These are phyloP conservation scores for Sparidentex hasta DNA, from an alignment of 2,797 vertebrate genomes.

Conservation along the genomic window DNA sequence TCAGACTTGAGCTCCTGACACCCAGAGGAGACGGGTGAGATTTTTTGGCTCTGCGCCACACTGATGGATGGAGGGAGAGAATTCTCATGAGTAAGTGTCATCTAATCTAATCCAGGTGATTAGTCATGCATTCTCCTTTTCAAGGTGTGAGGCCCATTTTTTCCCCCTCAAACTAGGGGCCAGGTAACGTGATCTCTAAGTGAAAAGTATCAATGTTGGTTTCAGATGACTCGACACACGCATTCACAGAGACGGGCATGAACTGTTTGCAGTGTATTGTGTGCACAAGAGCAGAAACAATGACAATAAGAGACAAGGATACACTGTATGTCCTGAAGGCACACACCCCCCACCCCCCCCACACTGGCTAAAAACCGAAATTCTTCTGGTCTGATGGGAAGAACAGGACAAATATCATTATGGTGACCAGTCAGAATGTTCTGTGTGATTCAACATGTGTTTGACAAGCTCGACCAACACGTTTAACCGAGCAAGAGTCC, in stretches of 20 bases:
- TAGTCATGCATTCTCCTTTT: conserved; percentile 82
- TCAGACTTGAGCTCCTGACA: conserved; percentile 30
- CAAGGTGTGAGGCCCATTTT: conserved; percentile 75
- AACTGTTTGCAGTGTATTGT: conserved; percentile 9
- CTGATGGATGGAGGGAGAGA: conserved; percentile 65
- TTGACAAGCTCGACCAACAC: conserved; percentile 38
- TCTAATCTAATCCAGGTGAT: conserved; percentile 78
- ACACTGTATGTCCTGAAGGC: conserved; percentile 37
- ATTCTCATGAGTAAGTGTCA: conserved; percentile 78
- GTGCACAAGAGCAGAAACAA: conserved; percentile 35
- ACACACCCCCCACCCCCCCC: background rate
- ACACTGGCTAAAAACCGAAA: conserved; percentile 31
- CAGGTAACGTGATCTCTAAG: conserved; percentile 64
- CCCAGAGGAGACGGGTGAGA: conserved; percentile 43
- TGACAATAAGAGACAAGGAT: conserved; percentile 5
- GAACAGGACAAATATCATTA: conserved; percentile 38
- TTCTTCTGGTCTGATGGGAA: conserved; percentile 45
- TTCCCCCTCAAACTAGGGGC: conserved; percentile 32
- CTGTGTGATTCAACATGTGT: conserved; percentile 32
- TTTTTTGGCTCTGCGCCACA: conserved; percentile 36
- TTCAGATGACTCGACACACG: conserved; percentile 63
- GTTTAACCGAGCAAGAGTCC: conserved; percentile 22
- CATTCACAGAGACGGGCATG: background rate
- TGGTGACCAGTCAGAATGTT: conserved; percentile 52
- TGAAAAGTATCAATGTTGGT: conserved; percentile 73